Evolutionary conservation across 2,888 invertebrate species (phyloP), one percentile per base, ranked within the genome.

Genomic region (Ephialtes manifestator): DNA sequence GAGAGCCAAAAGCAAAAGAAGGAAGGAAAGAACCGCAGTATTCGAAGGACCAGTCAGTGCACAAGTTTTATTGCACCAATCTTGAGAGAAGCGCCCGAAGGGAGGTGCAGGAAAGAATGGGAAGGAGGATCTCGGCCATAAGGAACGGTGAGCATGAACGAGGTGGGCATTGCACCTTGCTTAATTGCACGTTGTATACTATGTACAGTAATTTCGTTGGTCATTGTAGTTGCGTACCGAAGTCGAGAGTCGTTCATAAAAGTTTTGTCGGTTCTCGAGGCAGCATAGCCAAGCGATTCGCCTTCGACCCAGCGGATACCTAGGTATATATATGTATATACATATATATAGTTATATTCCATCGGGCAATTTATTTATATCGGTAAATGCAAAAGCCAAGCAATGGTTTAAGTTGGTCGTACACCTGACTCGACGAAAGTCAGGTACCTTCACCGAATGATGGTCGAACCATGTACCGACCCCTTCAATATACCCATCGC

Each of bases 381-480:
- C 63, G 74, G 74, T 79, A 71, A 65, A 80, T 80, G 86, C 58
- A 75, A 63, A 53, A 76, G 60, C 63, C 35, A 55, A 60, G 60
- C 70, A 48, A 48, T 46, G 48, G 46, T 68, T 46, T 55, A 31
- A 71, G 39, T 68, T 43, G 43, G 67, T 31, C 65, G 76, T 84
- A 81, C 86, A 86, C 86, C 86, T 86, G 86, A 86, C 84, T 82
- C 80, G 65, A 68, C 65, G 79, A 84, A 80, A 80, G 76, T 84
- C 84, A 84, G 84, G 84, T 84, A 84, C 75, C 28, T 46, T 58
- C 28, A 4, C 51, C 46, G 46, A 63, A 74, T 74, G 74, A 84
- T 68, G 78, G 78, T 74, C 74, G 53, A 81, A 78, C 68, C 46
- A 63, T 78, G 46, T 63, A 84, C 71, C 65, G 71, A 46, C 46